Evolutionary conservation across 2,888 invertebrate species (phyloP).

Genomic region (Rhamnusium bicolor): DNA sequence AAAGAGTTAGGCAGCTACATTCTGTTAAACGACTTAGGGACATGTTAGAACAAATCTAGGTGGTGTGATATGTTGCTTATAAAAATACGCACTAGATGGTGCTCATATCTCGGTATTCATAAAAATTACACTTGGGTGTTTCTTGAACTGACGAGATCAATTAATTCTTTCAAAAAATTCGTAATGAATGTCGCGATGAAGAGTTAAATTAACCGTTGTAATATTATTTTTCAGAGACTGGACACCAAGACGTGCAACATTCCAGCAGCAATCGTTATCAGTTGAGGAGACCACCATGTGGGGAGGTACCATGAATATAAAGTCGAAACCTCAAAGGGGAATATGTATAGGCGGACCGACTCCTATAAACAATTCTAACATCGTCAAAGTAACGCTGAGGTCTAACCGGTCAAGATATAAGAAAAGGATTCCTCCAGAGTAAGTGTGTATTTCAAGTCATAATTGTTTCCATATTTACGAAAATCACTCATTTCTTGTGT

Average conservation of each 20-base stretch:
- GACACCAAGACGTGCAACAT: slow-evolving; percentile 73
- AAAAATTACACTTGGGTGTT: too few relatives aligned
- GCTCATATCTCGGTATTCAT: too few relatives aligned
- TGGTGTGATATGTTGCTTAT: too few relatives aligned
- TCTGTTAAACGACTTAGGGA: too few relatives aligned
- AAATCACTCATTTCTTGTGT: too few relatives aligned
- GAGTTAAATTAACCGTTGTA: slow-evolving; percentile 49
- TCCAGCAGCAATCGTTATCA: slow-evolving; percentile 72
- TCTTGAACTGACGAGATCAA: too few relatives aligned
- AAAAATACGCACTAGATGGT: too few relatives aligned
- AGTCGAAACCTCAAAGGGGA: slow-evolving; percentile 79
- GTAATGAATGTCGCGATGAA: slow-evolving; percentile 8
- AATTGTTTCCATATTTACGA: too few relatives aligned
- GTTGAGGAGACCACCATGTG: slow-evolving; percentile 82
- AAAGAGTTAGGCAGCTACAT: too few relatives aligned
- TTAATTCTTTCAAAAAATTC: too few relatives aligned
- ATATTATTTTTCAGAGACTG: slow-evolving; percentile 73
- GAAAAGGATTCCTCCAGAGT: slow-evolving; percentile 77
- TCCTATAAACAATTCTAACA: slow-evolving; percentile 70
- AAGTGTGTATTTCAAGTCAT: slow-evolving; percentile 69
- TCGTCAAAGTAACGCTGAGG: slow-evolving; percentile 59
- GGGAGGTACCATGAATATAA: slow-evolving; percentile 81
- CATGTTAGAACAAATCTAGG: too few relatives aligned
- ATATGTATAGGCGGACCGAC: slow-evolving; percentile 61
- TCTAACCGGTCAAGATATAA: slow-evolving; percentile 73